A percentile compares a stretch with the other conserved stretches of the same genome.
phyloP scores from a whole-genome alignment of 2,797 vertebrate species.

The Erpetoichthys calabaricus region DNA sequence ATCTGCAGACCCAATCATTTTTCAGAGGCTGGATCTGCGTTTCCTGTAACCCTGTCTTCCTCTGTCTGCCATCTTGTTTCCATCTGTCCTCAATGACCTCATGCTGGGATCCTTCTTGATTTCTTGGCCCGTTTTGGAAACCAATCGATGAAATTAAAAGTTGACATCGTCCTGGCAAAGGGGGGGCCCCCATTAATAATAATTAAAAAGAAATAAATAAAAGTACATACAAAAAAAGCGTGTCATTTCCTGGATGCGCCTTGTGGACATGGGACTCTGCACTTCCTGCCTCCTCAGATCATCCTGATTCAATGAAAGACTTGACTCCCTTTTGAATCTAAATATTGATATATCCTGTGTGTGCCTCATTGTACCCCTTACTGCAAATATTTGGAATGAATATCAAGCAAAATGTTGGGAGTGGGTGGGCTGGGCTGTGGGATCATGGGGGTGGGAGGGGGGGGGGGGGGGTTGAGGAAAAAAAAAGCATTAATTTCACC shows the following conservation, averaged over 20 bases:
- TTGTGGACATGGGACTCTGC: conserved; percentile 50
- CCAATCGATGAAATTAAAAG: neutral
- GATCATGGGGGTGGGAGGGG: too few relatives aligned
- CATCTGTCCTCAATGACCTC: conserved; percentile 33
- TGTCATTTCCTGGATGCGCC: conserved; percentile 25
- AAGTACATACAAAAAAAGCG: conserved; percentile 10
- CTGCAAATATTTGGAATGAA: conserved; percentile 33
- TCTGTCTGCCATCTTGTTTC: conserved; percentile 29
- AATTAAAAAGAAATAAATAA: conserved; percentile 1
- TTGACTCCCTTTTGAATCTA: conserved; percentile 42
- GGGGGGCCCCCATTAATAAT: conserved; percentile 1
- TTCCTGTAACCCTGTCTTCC: conserved; percentile 27
- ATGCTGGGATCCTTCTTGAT: too few relatives aligned
- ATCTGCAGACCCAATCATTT: conserved; percentile 1
- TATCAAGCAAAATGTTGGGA: too few relatives aligned
- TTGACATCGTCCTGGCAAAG: neutral
- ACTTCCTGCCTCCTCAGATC: conserved; percentile 46
- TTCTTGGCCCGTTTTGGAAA: too few relatives aligned
- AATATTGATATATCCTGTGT: conserved; percentile 63
- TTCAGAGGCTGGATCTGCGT: conserved; percentile 21
- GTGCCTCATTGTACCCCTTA: conserved; percentile 54
- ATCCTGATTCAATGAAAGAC: conserved; percentile 23
- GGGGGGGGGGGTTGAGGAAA: conserved; percentile 20
- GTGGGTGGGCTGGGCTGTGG: too few relatives aligned
- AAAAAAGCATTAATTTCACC: conserved; percentile 40